These are phyloP conservation scores for Sericinus montela DNA, from an alignment of 2,888 invertebrate genomes.

Conservation along the genomic window DNA sequence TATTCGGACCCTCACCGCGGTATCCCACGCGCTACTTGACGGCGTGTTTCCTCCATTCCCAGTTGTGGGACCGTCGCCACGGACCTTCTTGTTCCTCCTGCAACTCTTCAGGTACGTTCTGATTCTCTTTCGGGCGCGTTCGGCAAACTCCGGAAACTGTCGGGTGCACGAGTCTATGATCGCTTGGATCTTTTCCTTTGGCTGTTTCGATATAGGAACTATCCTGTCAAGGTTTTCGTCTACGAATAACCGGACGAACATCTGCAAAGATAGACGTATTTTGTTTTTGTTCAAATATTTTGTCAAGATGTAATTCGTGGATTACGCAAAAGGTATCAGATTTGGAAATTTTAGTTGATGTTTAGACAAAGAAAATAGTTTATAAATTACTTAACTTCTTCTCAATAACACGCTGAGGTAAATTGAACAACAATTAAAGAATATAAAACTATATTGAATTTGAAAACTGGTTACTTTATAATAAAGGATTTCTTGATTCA, in stretches of 20 bases:
- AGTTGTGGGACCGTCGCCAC: conserved; percentile 82
- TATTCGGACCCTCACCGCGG: conserved; percentile 85
- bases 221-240: conserved; percentile 98
- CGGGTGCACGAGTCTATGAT: conserved; percentile 98
- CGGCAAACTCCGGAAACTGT: conserved; percentile 98
- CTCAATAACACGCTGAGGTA: no score
- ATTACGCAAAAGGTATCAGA: no score
- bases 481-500: no score
- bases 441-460: no score
- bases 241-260: conserved; percentile 98
- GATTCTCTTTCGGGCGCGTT: conserved; percentile 95
- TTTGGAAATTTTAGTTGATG: no score
- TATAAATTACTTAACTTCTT: no score
- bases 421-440: no score
- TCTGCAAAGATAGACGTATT: conserved; percentile 78
- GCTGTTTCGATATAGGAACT: conserved; percentile 98
- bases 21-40: conserved; percentile 87
- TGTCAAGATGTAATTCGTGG: not conserved
- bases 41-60: conserved; percentile 57
- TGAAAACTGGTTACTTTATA: no score
- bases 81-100: conserved; percentile 94
- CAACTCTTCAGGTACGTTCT: conserved; percentile 97
- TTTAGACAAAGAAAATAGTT: no score
- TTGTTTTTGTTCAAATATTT: conserved; percentile 1
- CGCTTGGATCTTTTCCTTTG: conserved; percentile 98